A percentile compares a stretch with the other conserved stretches of the same genome.
phyloP scores from a whole-genome alignment of 1,140 invertebrate species.

The Polyergus mexicanus region DNA sequence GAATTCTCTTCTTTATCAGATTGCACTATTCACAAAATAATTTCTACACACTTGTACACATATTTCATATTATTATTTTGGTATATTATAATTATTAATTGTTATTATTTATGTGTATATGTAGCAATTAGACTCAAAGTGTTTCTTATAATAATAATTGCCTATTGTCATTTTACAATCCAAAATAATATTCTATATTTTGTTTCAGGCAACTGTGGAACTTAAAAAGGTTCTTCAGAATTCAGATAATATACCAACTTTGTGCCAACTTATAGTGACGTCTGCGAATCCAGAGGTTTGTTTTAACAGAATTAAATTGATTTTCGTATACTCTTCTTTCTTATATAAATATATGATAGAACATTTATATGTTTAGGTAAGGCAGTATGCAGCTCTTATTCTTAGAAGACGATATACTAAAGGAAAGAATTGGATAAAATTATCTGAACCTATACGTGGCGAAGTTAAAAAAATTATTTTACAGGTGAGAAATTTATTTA shows the following conservation, averaged over 20 bases:
- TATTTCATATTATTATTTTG: too few relatives aligned
- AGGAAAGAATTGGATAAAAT: slow-evolving; percentile 88
- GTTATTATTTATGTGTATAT: too few relatives aligned
- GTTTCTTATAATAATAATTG: too few relatives aligned
- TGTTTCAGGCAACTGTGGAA: slow-evolving; percentile 88
- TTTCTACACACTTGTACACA: too few relatives aligned
- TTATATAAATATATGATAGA: background rate
- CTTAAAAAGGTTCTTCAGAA: slow-evolving; percentile 89
- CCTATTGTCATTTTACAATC: background rate
- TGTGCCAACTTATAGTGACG: slow-evolving; percentile 88
- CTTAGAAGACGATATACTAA: slow-evolving; percentile 88
- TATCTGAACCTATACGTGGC: slow-evolving; percentile 83
- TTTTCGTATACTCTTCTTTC: background rate
- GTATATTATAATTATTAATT: too few relatives aligned
- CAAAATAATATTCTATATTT: slow-evolving; percentile 32
- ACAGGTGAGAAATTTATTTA: slow-evolving; percentile 72
- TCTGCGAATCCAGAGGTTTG: slow-evolving; percentile 88
- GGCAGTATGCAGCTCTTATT: slow-evolving; percentile 90
- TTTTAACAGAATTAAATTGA: slow-evolving; percentile 4
- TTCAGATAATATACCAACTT: slow-evolving; percentile 87
- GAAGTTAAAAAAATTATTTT: slow-evolving; percentile 80
- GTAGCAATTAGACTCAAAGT: background rate
- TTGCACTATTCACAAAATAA: too few relatives aligned
- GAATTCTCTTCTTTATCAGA: too few relatives aligned
- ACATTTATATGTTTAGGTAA: slow-evolving; percentile 85